Base-by-base conservation (phyloP, 2,113 vertebrate species). In the Rhinoptilus africanus region DNA sequence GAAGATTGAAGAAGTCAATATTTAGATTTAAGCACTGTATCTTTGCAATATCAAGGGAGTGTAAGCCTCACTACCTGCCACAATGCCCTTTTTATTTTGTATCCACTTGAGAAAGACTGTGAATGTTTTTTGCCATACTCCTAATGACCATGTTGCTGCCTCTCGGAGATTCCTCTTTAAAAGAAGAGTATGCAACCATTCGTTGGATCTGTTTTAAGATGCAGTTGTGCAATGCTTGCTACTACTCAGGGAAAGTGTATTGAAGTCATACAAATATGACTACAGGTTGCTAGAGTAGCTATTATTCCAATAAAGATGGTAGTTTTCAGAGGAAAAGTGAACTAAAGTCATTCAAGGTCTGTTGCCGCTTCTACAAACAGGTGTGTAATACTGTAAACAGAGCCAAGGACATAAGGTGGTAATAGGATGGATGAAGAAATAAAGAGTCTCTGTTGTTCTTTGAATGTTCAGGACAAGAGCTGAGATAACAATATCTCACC, bases 401-500 rank as follows among this genome's bases (percentile, higher is more conserved):
- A 95, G n/a, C 22, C 34, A 47, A 69, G 79, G 60, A 80, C 22
- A 20, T 4, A 35, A 62, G 4, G 8, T 50, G 45, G 26, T 32
- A 86, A 45, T 2, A 75, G 32, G 50, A 34, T 11, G 12, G 19
- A 59, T 37, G 47, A 75, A 67, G n/a, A 39, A 87, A 79, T 7
- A 53, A 62, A 43, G 28, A 79, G 17, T 34, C 27, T 80, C 56
- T 62, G 12, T 4, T 54, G 3, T 37, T 77, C 48, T 50, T 62
- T 15, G n/a, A 57, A 30, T 3, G 47, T 8, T 39, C 28, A 45
- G 7, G 1, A 30, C 14, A 43, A 50, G 26, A 28, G 34, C 41
- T 66, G n/a, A 45, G 9, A 6, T 10, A 80, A 43, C 23, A 47
- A 3, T 9, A 13, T 11, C 71, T 98, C 97, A 99, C 99, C 99